Conservation (phyloP, 2,888 invertebrate species). For the Tiphia femorata region DNA sequence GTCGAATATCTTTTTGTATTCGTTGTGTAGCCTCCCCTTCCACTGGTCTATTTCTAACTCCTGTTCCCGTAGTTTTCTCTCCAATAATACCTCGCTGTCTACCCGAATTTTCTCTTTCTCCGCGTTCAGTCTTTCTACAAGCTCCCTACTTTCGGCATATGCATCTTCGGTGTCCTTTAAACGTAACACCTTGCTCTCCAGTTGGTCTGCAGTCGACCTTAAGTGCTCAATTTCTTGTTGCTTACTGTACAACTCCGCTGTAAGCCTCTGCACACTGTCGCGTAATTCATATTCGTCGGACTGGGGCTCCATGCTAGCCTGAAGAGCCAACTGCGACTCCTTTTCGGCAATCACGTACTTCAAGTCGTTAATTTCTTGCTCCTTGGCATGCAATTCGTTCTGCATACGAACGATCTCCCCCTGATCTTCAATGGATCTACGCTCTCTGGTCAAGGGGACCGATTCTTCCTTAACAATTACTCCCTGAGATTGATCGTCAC, state of each 20-base stretch:
- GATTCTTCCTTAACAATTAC: constrained; percentile 28
- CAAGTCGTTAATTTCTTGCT: constrained; percentile 55
- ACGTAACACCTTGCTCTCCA: constrained; percentile 43
- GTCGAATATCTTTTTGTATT: constrained; percentile 40
- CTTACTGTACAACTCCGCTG: constrained; percentile 46
- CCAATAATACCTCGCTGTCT: constrained; percentile 44
- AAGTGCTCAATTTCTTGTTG: constrained; percentile 50
- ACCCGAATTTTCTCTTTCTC: constrained; percentile 50
- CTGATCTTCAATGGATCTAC: constrained; percentile 40
- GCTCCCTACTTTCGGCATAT: constrained; percentile 38
- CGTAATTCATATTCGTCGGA: constrained; percentile 47
- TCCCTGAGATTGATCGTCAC: constrained; percentile 34
- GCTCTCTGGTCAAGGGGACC: constrained; percentile 11
- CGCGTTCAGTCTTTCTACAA: constrained; percentile 38
- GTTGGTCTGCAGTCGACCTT: constrained; percentile 34
- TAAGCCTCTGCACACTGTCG: constrained; percentile 44
- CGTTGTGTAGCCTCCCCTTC: constrained; percentile 27
- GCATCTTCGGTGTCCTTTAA: constrained; percentile 39
- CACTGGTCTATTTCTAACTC: constrained; percentile 41
- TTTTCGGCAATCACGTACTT: constrained; percentile 49
- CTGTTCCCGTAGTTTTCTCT: constrained; percentile 38
- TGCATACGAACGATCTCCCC: constrained; percentile 53
- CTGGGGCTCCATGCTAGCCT: constrained; percentile 45
- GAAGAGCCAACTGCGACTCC: constrained; percentile 46
- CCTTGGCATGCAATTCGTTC: constrained; percentile 49